Conservation (phyloP, 2,888 invertebrate species). For the Tenthredo notha region DNA sequence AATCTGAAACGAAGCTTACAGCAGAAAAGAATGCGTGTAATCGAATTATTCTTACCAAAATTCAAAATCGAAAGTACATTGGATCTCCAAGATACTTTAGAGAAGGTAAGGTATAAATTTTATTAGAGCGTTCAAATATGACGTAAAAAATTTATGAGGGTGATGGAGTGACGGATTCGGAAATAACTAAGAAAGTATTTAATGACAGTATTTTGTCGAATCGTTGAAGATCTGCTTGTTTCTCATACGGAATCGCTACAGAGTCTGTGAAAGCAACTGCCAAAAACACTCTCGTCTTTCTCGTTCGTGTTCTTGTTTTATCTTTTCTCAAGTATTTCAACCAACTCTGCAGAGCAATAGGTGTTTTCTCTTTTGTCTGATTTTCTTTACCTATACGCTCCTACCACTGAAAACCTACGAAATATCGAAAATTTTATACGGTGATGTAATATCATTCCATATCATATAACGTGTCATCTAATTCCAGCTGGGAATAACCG, state of each 20-base stretch:
- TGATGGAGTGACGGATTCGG: not conserved
- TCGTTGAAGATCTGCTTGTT: not conserved
- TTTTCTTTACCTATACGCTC: not conserved
- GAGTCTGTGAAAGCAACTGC: too few species aligned
- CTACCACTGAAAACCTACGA: too few species aligned
- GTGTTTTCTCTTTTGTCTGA: not conserved
- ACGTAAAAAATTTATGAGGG: not conserved
- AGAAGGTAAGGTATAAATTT: slow-evolving; percentile 80
- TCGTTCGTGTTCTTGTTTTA: not conserved
- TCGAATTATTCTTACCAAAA: slow-evolving; percentile 87
- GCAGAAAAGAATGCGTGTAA: slow-evolving; percentile 76
- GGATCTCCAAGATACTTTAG: slow-evolving; percentile 83
- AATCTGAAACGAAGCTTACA: not conserved
- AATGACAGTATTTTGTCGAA: not conserved
- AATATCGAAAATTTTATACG: not conserved
- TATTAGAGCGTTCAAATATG: not conserved
- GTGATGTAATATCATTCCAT: not conserved
- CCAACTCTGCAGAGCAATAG: not conserved
- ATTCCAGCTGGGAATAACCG: slow-evolving; percentile 5
- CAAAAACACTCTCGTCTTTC: too few species aligned
- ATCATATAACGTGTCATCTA: not conserved
- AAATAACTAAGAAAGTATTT: not conserved
- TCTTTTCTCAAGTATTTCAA: not conserved
- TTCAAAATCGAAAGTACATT: slow-evolving; percentile 89
- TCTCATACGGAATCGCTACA: not conserved